Base-by-base conservation (phyloP, 2,113 vertebrate genomes). In the Thalassarche chlororhynchos region DNA sequence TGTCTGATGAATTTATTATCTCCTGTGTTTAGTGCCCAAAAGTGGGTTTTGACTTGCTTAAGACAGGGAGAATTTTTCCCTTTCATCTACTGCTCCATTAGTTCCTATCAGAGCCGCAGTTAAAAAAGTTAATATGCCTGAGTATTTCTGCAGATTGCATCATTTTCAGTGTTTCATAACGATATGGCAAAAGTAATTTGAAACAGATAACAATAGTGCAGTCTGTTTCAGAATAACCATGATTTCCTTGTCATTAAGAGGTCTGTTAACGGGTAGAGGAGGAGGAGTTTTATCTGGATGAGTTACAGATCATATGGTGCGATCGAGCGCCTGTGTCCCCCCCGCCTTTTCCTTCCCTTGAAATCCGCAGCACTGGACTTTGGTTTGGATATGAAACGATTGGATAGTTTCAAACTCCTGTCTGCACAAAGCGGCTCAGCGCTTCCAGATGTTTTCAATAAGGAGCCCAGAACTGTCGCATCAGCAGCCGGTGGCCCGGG, bases 381-480 rank as follows among this genome's bases (percentile, higher is more conserved):
- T 89, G 95, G 96, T 98, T 97, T 98, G 96, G 91, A 95, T 97
- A 92, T 87, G 93, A 98, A 98, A 87, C 31, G 95, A 97, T 98
- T 98, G 98, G 98, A 97, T 96, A 64, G 81, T 97, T 98, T 98
- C 93, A 97, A 94, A 97, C 97, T 98, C 83, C 89, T 97, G 97
- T 94, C 98, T 96, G 94, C 96, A 62, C 95, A 93, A 31, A 92
- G 83, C 44, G 3, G 81, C 94, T 96, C 94, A 82, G 76, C 66
- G 5, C 87, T 98, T 97, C 97, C 98, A 98, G 98, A 98, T 98
- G 98, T 96, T 98, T 98, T 94, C 85, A 97, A 98, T 98, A 97
- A 98, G 58, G 88, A 97, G 74, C 87, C 93, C 96, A 98, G 98
- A 98, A 96, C 94, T 98, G 97, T 98, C 96, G 14, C 97, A 97